These are phyloP conservation scores for Steinernema carpocapsae DNA, from an alignment of 2,888 invertebrate species.

Conservation along the genomic window DNA sequence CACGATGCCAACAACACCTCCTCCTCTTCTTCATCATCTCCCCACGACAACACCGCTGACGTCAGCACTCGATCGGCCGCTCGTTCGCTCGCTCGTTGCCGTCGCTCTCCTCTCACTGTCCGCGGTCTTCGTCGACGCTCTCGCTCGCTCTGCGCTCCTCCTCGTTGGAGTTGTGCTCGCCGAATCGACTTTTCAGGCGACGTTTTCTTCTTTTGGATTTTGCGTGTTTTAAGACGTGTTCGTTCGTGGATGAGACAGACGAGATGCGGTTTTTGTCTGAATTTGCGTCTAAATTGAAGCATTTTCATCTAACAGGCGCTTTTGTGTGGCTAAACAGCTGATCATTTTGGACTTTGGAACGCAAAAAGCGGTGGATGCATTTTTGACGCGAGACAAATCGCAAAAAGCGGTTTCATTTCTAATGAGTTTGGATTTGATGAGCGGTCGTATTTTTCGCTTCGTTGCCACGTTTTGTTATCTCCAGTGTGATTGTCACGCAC, in stretches of 20 bases:
- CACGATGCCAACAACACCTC: background rate
- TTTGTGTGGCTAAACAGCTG: background rate
- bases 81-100: background rate
- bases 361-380: background rate
- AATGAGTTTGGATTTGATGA: too few species aligned
- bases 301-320: background rate
- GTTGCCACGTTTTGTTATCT: too few species aligned
- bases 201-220: background rate
- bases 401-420: too few species aligned
- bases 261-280: background rate
- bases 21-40: too few species aligned
- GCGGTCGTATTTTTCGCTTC: too few species aligned
- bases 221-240: background rate
- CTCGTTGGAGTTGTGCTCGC: background rate
- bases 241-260: background rate
- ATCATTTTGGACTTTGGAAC: background rate
- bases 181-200: conserved; percentile 26
- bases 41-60: conserved; percentile 21
- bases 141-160: conserved; percentile 16
- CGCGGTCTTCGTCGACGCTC: background rate
- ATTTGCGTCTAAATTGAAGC: background rate
- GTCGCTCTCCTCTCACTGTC: background rate
- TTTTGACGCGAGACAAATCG: too few species aligned
- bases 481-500: too few species aligned
- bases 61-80: background rate